Evolutionary conservation across 2,888 invertebrate genomes (phyloP), one percentile per base, ranked within the genome.

Genomic region (Melanotus villosus): DNA sequence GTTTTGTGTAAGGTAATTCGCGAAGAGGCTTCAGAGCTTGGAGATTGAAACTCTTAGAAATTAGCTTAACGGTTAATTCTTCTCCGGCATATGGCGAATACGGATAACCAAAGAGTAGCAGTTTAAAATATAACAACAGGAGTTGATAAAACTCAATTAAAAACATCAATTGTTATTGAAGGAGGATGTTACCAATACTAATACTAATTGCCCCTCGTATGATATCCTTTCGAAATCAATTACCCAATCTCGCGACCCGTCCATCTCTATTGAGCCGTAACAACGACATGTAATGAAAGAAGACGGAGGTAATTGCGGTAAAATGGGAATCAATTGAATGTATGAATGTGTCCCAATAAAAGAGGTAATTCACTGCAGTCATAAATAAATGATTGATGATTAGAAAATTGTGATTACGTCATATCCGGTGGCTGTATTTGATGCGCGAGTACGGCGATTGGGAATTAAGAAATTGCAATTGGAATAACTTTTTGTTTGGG

Each of bases 301-400:
- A 71, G 73, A 73, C 62, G 62, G 68, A 71, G 65, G 58, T 60
- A 69, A 71, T 76, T 73, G 60, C 45, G 47, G 71, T 71, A 60
- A 65, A 68, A 68, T 41, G 32, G 63, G 63, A 75, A 75, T 74
- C 75, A 75, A 75, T 74, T 73, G 74, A 68, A 73, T 68, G 54
- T 59, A 62, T 56, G 73, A 71, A 65, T 71, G 67, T 73, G 75
- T 74, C 74, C 76, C 76, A 76, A 76, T 76, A 76, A 76, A 76
- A 72, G 74, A 74, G 74, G 72, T 71, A 76, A 76, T 75, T 83
- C 83, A 82, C 83, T 82, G 81, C 80, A 81, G 79, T 81, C 83
- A 82, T 84, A 84, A 84, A 84, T 84, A 83, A 82, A 83, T 84
- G 84, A 84, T 84, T 84, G 84, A 84, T 84, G 84, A 84, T 84